Conservation (phyloP, 2,113 vertebrate genomes). For the Plotosus lineatus region DNA sequence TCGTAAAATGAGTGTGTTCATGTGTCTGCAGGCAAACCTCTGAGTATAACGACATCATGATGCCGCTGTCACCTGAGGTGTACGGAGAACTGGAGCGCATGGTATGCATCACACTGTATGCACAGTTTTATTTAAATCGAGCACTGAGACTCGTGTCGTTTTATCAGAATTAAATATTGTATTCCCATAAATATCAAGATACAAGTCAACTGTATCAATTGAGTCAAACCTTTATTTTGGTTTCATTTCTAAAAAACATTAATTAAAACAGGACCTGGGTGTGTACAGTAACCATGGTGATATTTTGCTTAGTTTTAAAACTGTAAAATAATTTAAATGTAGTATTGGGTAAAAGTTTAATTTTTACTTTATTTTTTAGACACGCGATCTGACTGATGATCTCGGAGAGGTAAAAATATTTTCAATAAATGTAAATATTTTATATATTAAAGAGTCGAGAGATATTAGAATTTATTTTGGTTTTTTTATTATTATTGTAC, state of each 20-base stretch:
- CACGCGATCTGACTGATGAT: constrained; percentile 28
- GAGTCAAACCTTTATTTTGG: not conserved
- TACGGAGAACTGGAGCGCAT: constrained; percentile 78
- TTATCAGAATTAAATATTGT: not conserved
- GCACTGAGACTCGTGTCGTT: too few species aligned
- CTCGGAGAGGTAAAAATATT: constrained; percentile 29
- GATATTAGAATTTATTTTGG: not conserved
- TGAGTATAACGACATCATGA: constrained; percentile 85
- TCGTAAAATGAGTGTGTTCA: not conserved
- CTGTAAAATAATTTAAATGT: not conserved
- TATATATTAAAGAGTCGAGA: not conserved
- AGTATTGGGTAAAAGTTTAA: not conserved
- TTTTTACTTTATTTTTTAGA: not conserved
- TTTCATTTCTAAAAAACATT: not conserved
- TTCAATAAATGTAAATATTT: not conserved
- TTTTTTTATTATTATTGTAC: too few species aligned
- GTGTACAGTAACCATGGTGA: not conserved
- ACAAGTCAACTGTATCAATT: too few species aligned
- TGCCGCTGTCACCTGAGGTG: constrained; percentile 91
- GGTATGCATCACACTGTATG: constrained; percentile 56
- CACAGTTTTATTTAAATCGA: too few species aligned
- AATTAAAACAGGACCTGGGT: not conserved
- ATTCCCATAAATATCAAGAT: not conserved
- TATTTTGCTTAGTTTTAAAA: not conserved
- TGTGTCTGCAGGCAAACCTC: constrained; percentile 77